These are phyloP conservation scores for Balaenoptera acutorostrata DNA, from an alignment of 2,113 vertebrate species.

Conservation along the genomic window DNA sequence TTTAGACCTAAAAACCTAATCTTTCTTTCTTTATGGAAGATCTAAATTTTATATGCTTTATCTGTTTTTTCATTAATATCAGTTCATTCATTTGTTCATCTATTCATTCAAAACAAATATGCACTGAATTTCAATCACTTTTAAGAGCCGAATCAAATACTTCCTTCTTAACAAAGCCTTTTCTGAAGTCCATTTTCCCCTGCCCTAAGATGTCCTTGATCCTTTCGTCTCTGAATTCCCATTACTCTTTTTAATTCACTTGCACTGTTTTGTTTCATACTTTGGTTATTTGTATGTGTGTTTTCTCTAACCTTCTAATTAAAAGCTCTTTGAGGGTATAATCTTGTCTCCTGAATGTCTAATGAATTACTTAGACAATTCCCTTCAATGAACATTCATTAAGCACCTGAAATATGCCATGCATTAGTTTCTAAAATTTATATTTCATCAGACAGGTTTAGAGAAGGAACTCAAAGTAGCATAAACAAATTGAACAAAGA, in stretches of 20 bases:
- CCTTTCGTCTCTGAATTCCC: background rate
- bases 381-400: background rate
- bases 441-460: background rate
- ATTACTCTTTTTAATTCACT: background rate
- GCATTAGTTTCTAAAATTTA: background rate
- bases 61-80: background rate
- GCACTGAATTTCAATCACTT: background rate
- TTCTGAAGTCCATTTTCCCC: background rate
- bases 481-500: background rate
- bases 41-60: background rate
- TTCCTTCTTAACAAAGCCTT: background rate
- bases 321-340: background rate
- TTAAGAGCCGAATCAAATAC: background rate
- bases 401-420: background rate
- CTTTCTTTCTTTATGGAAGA: background rate
- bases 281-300: background rate
- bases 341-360: background rate
- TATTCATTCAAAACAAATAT: background rate
- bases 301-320: slow-evolving; percentile 4
- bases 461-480: background rate
- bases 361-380: background rate
- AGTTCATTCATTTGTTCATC: background rate
- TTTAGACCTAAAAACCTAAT: background rate
- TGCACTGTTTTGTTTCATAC: background rate
- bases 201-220: background rate